Conservation (phyloP, 2,113 vertebrate species). For the Aptenodytes forsteri region DNA sequence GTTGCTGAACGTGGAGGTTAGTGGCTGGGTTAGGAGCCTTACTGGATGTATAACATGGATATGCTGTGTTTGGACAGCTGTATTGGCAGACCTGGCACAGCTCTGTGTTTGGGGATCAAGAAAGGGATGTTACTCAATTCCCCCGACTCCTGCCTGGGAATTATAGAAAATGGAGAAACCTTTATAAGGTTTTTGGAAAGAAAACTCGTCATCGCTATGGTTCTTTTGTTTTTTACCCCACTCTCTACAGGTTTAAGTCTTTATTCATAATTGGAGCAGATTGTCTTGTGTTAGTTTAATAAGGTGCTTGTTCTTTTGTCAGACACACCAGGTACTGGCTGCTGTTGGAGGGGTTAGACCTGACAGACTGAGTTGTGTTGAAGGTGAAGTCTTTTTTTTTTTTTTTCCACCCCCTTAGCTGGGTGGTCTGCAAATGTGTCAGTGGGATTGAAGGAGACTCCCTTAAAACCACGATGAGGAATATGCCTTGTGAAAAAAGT, state of each 20-base stretch:
- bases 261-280: neutral
- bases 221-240: neutral
- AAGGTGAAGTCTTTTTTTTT: neutral
- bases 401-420: neutral
- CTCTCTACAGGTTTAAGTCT: neutral
- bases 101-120: neutral
- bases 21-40: neutral
- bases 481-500: neutral
- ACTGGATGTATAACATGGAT: neutral
- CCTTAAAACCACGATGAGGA: neutral
- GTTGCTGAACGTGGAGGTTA: neutral
- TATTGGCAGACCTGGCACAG: neutral
- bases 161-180: neutral
- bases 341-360: neutral
- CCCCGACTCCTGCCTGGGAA: neutral
- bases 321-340: neutral
- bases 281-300: neutral
- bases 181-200: neutral
- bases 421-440: neutral
- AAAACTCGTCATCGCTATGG: neutral
- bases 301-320: neutral
- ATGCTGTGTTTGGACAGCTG: neutral
- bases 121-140: neutral
- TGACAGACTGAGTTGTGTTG: neutral
- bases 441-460: neutral